Base-by-base conservation (phyloP, 2,797 vertebrate species). In the Nyctibius grandis region DNA sequence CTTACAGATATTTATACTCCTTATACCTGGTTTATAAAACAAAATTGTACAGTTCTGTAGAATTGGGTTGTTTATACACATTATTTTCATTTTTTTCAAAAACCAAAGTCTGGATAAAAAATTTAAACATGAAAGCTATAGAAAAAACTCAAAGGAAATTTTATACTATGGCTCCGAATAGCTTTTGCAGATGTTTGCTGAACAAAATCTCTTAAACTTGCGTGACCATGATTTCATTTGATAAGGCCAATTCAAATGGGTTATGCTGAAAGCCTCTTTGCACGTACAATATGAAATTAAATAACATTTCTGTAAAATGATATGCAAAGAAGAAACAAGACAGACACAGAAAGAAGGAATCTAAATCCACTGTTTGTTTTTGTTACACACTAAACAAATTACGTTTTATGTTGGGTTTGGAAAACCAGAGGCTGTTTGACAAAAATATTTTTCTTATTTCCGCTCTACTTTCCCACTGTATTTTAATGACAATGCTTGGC, bases 231-330 rank as follows among this genome's bases (percentile, higher is more conserved):
- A 95, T 91, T 97, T 95, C 89, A 83, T 82, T 88, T 89, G 95
- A 97, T 96, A 96, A 97, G 87, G 73, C 83, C n/a, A 94, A 72
- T 82, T 93, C 95, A 95, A 96, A 85, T 84, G 40, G 51, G 42
- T 83, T 89, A 61, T 74, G 74, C 79, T 79, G 79, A 89, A 95
- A 94, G 72, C 44, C 56, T 91, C 84, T 94, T 96, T 96, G 88
- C 68, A 65, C 94, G 94, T 83, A 54, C 42, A 91, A 56, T 85
- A 94, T 64, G 93, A 96, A 96, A 96, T 91, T 77, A 93, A 89
- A 67, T 85, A 96, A 91, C 53, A 88, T 93, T 96, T 80, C 82
- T 95, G 76, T 81, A 90, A 94, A 95, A 91, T 29, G 85, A 69
- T 84, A 44, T 25, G 34, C 92, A 92, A 92, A 92, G 61, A 72